These are phyloP conservation scores for Cassiopea xamachana DNA, from an alignment of 30 jellyfish, hydroid and myxozoan genomes.

Conservation along the genomic window DNA sequence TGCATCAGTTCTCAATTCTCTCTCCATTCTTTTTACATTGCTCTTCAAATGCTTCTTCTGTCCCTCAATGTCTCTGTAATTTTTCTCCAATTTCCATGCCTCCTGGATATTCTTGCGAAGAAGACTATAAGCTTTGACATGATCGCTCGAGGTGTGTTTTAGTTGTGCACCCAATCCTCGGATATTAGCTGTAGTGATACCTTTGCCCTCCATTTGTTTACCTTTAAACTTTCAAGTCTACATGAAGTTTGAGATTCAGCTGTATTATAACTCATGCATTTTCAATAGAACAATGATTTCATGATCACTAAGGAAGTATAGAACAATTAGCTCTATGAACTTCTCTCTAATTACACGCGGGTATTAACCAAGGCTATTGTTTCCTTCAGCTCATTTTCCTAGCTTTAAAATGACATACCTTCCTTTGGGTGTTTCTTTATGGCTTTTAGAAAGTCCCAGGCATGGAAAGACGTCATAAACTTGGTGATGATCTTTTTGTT, in stretches of 20 bases:
- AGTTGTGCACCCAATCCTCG: constrained; percentile 1
- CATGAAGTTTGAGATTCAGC: not conserved
- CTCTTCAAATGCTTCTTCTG: not conserved
- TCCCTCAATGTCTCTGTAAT: constrained; percentile 27
- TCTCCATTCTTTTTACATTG: constrained; percentile 35
- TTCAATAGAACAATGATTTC: too few relatives aligned
- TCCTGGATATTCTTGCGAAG: constrained; percentile 42
- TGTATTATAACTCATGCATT: not conserved
- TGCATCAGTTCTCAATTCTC: constrained; percentile 3
- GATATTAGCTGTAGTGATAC: not conserved
- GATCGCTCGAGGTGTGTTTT: not conserved
- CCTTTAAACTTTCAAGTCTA: not conserved
- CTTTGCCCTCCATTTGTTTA: constrained; percentile 40
- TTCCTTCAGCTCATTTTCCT: too few relatives aligned
- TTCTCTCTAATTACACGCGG: too few relatives aligned
- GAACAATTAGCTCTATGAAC: too few relatives aligned
- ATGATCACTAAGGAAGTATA: too few relatives aligned
- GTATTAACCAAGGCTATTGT: too few relatives aligned
- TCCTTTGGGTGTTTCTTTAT: too few relatives aligned
- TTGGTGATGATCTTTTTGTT: too few relatives aligned
- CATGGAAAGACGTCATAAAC: too few relatives aligned
- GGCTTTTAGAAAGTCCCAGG: too few relatives aligned
- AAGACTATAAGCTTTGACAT: constrained; percentile 10
- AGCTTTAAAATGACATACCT: too few relatives aligned
- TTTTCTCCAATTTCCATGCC: constrained; percentile 54